Percentiles rank a stretch among this genome's conserved stretches.
Evolutionary conservation across 2,797 vertebrate species (phyloP).

Genomic region (Hoplostethus mediterraneus): DNA sequence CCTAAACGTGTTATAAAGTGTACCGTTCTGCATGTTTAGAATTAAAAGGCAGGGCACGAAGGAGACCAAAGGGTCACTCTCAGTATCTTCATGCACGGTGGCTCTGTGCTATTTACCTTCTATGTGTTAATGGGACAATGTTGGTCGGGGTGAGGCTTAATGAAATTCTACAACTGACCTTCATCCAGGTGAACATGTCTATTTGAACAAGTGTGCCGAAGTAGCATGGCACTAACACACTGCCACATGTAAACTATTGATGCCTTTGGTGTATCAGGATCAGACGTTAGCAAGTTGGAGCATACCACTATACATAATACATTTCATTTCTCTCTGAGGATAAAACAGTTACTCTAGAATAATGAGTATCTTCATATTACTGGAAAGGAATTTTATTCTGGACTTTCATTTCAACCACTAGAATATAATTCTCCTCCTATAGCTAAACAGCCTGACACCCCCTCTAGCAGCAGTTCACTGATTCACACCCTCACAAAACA

Average conservation of each 20-base stretch:
- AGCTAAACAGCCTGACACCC: too few relatives aligned
- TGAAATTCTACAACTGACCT: constrained; percentile 59
- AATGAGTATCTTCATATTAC: too few relatives aligned
- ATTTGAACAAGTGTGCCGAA: not conserved
- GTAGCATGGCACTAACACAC: not conserved
- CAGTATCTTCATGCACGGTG: constrained; percentile 26
- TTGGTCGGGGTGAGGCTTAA: constrained; percentile 30
- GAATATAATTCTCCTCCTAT: too few relatives aligned
- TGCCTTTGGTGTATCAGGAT: not conserved
- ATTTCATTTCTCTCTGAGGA: too few relatives aligned
- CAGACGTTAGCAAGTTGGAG: too few relatives aligned
- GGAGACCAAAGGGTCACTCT: constrained; percentile 30
- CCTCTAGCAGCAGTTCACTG: too few relatives aligned
- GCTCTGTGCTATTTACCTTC: constrained; percentile 62
- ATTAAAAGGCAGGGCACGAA: not conserved
- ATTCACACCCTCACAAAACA: not conserved
- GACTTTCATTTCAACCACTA: too few relatives aligned
- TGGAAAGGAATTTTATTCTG: too few relatives aligned
- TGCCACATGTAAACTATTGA: not conserved
- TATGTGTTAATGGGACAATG: constrained; percentile 64
- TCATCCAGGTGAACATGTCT: constrained; percentile 28
- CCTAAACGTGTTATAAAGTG: constrained; percentile 13
- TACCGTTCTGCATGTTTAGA: constrained; percentile 1
- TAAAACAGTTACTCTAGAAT: too few relatives aligned
- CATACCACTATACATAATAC: too few relatives aligned